Evolutionary conservation across 2,113 vertebrate species (phyloP).

Genomic region (Pandion haliaetus): DNA sequence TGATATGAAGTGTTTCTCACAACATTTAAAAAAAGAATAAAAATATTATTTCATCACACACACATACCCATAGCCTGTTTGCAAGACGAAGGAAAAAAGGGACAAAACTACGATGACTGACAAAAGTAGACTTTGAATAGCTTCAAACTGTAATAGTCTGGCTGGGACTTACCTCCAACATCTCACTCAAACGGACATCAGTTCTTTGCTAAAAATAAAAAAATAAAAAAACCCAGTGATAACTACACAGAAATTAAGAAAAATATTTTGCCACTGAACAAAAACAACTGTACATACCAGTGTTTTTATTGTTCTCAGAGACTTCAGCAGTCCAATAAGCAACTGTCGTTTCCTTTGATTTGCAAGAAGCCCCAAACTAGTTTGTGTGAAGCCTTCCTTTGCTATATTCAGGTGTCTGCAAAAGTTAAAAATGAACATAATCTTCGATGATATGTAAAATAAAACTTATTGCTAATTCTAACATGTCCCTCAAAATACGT

Average conservation of each 20-base stretch:
- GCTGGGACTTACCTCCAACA: constrained; percentile 89
- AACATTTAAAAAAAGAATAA: not conserved
- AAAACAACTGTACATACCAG: constrained; percentile 77
- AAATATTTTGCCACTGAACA: not conserved
- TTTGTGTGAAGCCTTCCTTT: constrained; percentile 96
- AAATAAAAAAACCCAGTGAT: not conserved
- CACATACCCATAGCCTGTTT: not conserved
- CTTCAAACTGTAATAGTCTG: not conserved
- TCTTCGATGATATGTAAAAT: not conserved
- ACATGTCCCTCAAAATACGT: not conserved
- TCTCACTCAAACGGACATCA: constrained; percentile 95
- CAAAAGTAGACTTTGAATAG: not conserved
- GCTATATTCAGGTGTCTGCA: constrained; percentile 87
- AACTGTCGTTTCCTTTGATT: constrained; percentile 94
- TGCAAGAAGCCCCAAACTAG: constrained; percentile 92
- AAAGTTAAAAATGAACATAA: not conserved
- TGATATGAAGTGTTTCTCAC: not conserved
- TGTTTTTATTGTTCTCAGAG: constrained; percentile 97
- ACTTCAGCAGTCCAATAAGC: constrained; percentile 92
- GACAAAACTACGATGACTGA: not conserved
- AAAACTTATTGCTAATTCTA: not conserved
- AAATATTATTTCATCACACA: not conserved
- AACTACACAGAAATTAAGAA: not conserved
- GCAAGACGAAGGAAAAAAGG: not conserved
- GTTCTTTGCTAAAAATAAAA: constrained; percentile 89